Percentiles rank a stretch among this genome's conserved stretches.
Conservation (phyloP, 2,797 vertebrate species). For the Lepus townsendii region DNA sequence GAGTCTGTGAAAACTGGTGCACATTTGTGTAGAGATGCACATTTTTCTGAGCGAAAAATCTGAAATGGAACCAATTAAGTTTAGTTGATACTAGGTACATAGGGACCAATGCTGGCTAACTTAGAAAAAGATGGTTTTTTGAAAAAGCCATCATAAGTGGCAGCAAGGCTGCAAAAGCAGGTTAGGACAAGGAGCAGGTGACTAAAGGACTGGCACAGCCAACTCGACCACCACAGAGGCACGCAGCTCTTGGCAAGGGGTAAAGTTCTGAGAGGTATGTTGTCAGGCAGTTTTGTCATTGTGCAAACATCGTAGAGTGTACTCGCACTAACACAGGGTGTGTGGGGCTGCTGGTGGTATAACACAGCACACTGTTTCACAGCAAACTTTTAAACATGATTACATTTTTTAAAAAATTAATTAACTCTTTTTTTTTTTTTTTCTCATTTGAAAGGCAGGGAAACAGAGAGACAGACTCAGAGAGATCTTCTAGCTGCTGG, state of each 20-base stretch:
- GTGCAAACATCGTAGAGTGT: not conserved
- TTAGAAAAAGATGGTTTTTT: not conserved
- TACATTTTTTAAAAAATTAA: too few relatives aligned
- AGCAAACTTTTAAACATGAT: not conserved
- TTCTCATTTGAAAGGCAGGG: too few relatives aligned
- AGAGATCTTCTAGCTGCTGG: too few relatives aligned
- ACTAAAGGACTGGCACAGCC: not conserved
- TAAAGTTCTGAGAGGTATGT: not conserved
- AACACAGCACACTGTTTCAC: not conserved
- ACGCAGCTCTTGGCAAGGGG: too few relatives aligned
- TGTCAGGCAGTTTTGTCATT: not conserved
- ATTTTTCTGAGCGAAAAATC: not conserved
- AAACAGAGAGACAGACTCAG: too few relatives aligned
- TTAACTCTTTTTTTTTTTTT: too few relatives aligned
- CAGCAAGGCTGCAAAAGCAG: not conserved
- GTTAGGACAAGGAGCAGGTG: not conserved
- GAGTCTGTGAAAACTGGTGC: not conserved
- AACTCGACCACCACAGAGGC: not conserved
- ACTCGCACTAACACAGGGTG: not conserved
- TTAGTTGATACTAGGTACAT: not conserved
- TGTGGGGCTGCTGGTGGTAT: not conserved
- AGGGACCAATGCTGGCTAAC: not conserved
- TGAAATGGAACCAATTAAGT: not conserved
- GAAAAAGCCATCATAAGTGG: not conserved
- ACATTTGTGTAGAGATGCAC: not conserved